Evolutionary conservation across 2,888 invertebrate species (phyloP), one percentile per base, ranked within the genome.

Genomic region (Exocentrus adspersus): DNA sequence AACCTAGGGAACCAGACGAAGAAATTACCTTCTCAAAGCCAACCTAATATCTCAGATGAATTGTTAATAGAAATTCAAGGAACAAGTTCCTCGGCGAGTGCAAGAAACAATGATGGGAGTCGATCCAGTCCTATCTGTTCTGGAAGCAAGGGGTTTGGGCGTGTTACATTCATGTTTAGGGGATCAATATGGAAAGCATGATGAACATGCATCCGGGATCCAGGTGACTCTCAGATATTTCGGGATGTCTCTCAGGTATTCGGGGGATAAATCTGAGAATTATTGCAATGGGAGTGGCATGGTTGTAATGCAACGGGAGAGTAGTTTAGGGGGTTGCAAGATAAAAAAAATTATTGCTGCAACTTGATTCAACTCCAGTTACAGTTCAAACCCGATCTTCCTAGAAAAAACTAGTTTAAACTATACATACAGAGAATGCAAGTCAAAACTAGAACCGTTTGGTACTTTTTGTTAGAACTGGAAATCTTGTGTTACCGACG

Each of bases 151-250:
- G 37, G 41, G 37, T 16, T n/a, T 32, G 42, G 21, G n/a, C n/a
- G 24, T 14, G 43, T 21, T 43, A 43, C 54, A 54, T 54, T 45
- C 54, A 42, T 45, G 54, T 6, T 2, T 24, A 24, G 7, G 17
- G 43, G 54, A 54, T 54, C 54, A 43, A 43, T 54, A 54, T 30
- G 17, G 28, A 54, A 54, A 43, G 54, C 54, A 54, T 30, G 54
- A 21, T 28, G 41, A 43, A 54, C 43, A 43, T 42, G 54, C 43
- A 54, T 14, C 43, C 42, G 19, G 43, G 43, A 43, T 54, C 43
- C 54, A 54, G 21, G 43, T 17, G 54, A 43, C 54, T 43, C 43
- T 54, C 16, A 54, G 54, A 54, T 45, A 54, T 54, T 37, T 43
- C 43, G 28, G 10, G 43, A 19, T 24, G 43, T 54, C 24, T 54